These are phyloP conservation scores for Lagopus leucura DNA, from an alignment of 2,113 vertebrate genomes.

Conservation along the genomic window DNA sequence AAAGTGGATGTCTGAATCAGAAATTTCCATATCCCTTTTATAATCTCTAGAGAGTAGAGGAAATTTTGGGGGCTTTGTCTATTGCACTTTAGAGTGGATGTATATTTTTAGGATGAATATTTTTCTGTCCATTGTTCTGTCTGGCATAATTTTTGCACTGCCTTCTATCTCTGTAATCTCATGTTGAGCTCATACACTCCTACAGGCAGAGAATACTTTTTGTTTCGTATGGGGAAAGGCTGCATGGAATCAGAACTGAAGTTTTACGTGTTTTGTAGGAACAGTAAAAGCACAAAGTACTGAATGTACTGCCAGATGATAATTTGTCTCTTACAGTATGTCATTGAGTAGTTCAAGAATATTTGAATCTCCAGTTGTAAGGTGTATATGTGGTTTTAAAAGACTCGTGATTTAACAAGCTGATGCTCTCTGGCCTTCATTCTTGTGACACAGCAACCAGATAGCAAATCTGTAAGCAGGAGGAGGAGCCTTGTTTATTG, in stretches of 20 bases:
- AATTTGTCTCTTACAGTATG: neutral
- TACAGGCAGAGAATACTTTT: constrained; percentile 5
- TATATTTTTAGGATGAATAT: neutral
- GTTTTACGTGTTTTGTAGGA: constrained; percentile 28
- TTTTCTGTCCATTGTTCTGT: neutral
- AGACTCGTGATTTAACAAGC: constrained; percentile 43
- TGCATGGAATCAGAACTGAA: constrained; percentile 29
- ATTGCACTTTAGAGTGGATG: neutral
- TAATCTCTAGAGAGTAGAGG: neutral
- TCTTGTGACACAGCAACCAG: constrained; percentile 44
- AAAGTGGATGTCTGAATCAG: neutral
- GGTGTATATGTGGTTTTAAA: neutral
- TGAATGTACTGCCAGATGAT: constrained; percentile 28
- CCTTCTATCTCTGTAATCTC: neutral
- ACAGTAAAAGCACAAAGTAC: constrained; percentile 28
- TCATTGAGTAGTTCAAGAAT: constrained; percentile 10
- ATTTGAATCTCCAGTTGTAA: constrained; percentile 47
- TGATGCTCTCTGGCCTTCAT: neutral
- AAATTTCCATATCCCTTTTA: neutral
- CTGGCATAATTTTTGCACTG: neutral
- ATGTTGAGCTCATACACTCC: neutral
- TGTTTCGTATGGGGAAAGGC: neutral
- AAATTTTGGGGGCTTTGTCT: accelerated
- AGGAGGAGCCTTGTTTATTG: constrained; percentile 20
- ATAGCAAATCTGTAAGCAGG: constrained; percentile 15